A percentile compares a stretch with the other conserved stretches of the same genome.
Conservation (phyloP, 2,888 invertebrate species). For the Miltochrista miniata region DNA sequence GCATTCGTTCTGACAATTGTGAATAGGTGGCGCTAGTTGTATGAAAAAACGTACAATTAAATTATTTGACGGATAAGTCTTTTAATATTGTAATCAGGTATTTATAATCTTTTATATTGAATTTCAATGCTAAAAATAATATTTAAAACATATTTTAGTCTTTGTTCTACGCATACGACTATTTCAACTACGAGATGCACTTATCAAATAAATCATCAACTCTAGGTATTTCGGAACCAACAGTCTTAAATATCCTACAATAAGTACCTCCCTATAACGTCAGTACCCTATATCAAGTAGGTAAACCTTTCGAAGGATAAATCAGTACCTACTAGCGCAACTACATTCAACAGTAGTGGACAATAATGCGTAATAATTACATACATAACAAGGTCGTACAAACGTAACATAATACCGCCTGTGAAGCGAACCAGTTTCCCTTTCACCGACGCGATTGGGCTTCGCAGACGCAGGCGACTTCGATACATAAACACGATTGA, state of each 20-base stretch:
- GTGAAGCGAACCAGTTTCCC: constrained; percentile 71
- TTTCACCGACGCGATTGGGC: constrained; percentile 71
- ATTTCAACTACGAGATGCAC: no score
- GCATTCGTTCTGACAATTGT: constrained; percentile 5
- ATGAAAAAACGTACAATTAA: not conserved
- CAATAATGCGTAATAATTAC: constrained; percentile 50
- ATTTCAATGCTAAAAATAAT: no score
- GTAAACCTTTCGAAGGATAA: constrained; percentile 6
- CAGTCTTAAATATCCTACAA: no score
- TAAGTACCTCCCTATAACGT: no score
- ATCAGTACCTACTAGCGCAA: not conserved
- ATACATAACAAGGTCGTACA: constrained; percentile 55
- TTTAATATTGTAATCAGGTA: no score
- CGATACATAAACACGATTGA: constrained; percentile 44
- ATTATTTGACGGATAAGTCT: not conserved
- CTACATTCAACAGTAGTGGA: constrained; percentile 22
- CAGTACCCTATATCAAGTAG: not conserved
- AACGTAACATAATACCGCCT: constrained; percentile 43
- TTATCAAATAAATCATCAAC: no score
- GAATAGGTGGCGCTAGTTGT: constrained; percentile 31
- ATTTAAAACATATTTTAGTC: no score
- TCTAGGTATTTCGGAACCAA: no score
- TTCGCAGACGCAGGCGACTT: constrained; percentile 32
- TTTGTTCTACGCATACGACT: no score
- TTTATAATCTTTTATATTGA: no score